A percentile compares a stretch with the other conserved stretches of the same genome.
phyloP scores from a whole-genome alignment of 2,113 vertebrate species.

The Australoheros scitulus region DNA sequence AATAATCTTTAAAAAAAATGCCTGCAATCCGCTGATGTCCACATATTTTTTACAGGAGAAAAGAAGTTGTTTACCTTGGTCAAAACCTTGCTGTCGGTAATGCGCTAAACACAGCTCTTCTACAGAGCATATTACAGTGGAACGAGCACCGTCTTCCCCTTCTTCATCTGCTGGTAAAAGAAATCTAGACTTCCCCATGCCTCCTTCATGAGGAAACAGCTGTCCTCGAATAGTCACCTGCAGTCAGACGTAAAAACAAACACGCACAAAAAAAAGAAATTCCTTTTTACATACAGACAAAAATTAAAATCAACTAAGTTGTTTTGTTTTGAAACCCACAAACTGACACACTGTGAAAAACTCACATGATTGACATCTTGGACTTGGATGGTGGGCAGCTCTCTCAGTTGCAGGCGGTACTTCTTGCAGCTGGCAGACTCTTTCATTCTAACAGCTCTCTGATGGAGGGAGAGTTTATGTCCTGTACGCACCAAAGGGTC shows the following conservation, averaged over 20 bases:
- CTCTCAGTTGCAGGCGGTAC: slow-evolving; percentile 73
- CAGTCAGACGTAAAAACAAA: neutral
- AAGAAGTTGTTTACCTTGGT: slow-evolving; percentile 84
- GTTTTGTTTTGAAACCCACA: neutral
- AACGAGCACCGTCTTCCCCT: slow-evolving; percentile 16
- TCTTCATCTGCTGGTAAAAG: slow-evolving; percentile 78
- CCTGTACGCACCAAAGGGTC: slow-evolving; percentile 89
- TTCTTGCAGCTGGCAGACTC: slow-evolving; percentile 85
- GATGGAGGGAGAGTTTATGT: slow-evolving; percentile 88
- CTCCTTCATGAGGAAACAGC: slow-evolving; percentile 89
- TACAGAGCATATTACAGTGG: slow-evolving; percentile 91
- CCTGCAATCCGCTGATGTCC: neutral
- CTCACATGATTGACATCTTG: slow-evolving; percentile 90
- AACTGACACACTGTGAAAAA: neutral
- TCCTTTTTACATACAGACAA: neutral
- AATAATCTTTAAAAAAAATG: neutral
- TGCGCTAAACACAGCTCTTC: slow-evolving; percentile 90
- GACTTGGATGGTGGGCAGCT: slow-evolving; percentile 82
- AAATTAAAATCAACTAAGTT: neutral
- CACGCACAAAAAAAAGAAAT: neutral
- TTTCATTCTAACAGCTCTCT: slow-evolving; percentile 87
- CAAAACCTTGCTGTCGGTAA: slow-evolving; percentile 87
- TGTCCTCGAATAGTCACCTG: slow-evolving; percentile 94
- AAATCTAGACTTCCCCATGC: slow-evolving; percentile 90
- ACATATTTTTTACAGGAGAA: neutral